Percentiles rank a stretch among this genome's conserved stretches.
phyloP scores from a whole-genome alignment of 2,888 invertebrate species.

The Eulithis prunata region DNA sequence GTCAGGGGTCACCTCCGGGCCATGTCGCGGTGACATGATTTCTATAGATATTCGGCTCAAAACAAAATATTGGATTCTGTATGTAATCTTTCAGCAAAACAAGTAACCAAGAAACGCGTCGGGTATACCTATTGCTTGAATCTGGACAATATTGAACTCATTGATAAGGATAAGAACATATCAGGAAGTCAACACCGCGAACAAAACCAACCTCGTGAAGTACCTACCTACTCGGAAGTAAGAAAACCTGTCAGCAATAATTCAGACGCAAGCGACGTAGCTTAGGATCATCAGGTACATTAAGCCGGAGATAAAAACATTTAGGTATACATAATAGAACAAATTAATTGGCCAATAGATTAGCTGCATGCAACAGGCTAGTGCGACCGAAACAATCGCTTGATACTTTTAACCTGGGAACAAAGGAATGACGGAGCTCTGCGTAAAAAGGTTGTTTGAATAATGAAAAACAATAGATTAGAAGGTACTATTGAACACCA shows the following conservation, averaged over 20 bases:
- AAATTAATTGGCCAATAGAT: conserved; percentile 31
- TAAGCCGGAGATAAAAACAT: conserved; percentile 16
- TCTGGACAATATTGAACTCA: neutral
- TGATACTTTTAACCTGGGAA: conserved; percentile 16
- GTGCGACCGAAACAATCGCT: conserved; percentile 16
- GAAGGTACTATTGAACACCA: no score
- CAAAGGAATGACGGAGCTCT: conserved; percentile 10
- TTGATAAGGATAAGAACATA: neutral
- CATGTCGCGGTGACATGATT: conserved; percentile 26
- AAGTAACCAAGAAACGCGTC: neutral
- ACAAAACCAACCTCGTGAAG: neutral
- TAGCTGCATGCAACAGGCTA: conserved; percentile 27
- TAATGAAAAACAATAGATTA: neutral
- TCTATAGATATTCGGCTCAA: conserved; percentile 2
- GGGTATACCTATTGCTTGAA: no score
- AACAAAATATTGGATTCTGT: neutral
- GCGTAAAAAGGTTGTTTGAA: conserved; percentile 9
- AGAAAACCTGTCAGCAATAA: neutral
- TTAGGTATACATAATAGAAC: conserved; percentile 18
- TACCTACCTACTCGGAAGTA: conserved; percentile 2
- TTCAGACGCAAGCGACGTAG: conserved; percentile 12
- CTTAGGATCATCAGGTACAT: conserved; percentile 22
- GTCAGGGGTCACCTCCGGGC: conserved; percentile 37
- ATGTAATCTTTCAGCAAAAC: neutral
- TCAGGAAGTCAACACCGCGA: neutral